Percentiles rank a stretch among this genome's conserved stretches.
Evolutionary conservation across 1,140 invertebrate species (phyloP).

Genomic region (Eumeta japonica): DNA sequence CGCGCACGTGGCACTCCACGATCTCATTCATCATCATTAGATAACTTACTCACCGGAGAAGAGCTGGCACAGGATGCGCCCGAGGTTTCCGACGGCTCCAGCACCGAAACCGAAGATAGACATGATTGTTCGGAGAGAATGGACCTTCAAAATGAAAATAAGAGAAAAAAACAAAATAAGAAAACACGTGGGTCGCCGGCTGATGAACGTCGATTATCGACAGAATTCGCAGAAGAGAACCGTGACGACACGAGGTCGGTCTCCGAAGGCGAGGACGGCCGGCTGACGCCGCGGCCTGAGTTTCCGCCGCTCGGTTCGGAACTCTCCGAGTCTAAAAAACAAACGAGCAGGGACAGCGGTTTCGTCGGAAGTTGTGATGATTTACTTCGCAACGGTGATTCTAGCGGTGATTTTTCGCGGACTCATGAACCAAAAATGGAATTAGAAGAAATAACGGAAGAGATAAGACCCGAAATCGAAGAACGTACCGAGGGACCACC

Average conservation of each 20-base stretch:
- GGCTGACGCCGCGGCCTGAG: slow-evolving; percentile 65
- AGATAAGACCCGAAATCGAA: slow-evolving; percentile 48
- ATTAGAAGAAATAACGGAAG: slow-evolving; percentile 60
- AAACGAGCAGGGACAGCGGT: slow-evolving; percentile 81
- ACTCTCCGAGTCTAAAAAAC: slow-evolving; percentile 62
- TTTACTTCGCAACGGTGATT: slow-evolving; percentile 67
- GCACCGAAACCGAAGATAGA: slow-evolving; percentile 73
- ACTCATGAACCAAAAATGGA: slow-evolving; percentile 57
- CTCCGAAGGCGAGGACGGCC: slow-evolving; percentile 63
- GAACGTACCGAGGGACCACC: slow-evolving; percentile 43
- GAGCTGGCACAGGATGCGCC: slow-evolving; percentile 56
- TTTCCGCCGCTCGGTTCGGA: slow-evolving; percentile 54
- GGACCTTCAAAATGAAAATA: slow-evolving; percentile 78
- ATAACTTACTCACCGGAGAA: slow-evolving; percentile 67
- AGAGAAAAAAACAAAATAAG: slow-evolving; percentile 74
- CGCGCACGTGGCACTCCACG: slow-evolving; percentile 75
- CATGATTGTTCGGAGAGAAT: slow-evolving; percentile 71
- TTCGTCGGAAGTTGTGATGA: slow-evolving; percentile 88
- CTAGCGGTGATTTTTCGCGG: slow-evolving; percentile 50
- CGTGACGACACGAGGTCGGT: slow-evolving; percentile 62
- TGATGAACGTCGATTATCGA: slow-evolving; percentile 52
- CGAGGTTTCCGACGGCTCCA: slow-evolving; percentile 68
- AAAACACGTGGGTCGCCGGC: slow-evolving; percentile 62
- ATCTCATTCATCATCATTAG: slow-evolving; percentile 76
- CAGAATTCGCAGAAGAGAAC: slow-evolving; percentile 48